Conservation (phyloP, 1,140 invertebrate genomes). For the Zaprionus vittiger region DNA sequence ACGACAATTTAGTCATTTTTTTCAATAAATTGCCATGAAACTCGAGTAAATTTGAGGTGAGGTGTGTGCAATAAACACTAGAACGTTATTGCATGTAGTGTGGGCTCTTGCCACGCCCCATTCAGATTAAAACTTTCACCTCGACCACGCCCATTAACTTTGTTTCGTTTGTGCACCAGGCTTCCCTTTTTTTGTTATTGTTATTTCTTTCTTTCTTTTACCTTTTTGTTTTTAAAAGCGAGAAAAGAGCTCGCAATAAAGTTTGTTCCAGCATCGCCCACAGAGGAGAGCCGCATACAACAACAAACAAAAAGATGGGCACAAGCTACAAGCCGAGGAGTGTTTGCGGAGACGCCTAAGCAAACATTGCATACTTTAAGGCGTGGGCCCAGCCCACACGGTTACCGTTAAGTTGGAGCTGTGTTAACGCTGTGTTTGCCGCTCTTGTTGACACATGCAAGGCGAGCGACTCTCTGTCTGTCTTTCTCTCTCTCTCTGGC, state of each 20-base stretch:
- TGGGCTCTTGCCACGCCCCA: conserved; percentile 26
- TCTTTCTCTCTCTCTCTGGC: neutral
- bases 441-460: conserved; percentile 53
- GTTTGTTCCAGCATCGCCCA: conserved; percentile 38
- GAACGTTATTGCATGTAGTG: conserved; percentile 59
- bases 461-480: neutral
- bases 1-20: conserved; percentile 26
- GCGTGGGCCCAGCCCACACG: conserved; percentile 33
- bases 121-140: conserved; percentile 38
- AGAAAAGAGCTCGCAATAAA: conserved; percentile 42
- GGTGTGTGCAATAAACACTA: conserved; percentile 37
- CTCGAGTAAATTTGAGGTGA: conserved; percentile 19
- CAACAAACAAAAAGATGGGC: conserved; percentile 6
- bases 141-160: conserved; percentile 50
- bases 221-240: conserved; percentile 24
- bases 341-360: conserved; percentile 64
- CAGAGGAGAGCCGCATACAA: conserved; percentile 28
- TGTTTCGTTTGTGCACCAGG: conserved; percentile 12
- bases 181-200: conserved; percentile 2
- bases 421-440: conserved; percentile 46
- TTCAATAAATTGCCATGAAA: conserved; percentile 6
- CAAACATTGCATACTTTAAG: conserved; percentile 74
- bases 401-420: conserved; percentile 36
- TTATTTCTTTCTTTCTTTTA: neutral
- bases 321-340: conserved; percentile 21